Evolutionary conservation across 2,797 vertebrate genomes (phyloP).

Genomic region (Lagodon rhomboides): DNA sequence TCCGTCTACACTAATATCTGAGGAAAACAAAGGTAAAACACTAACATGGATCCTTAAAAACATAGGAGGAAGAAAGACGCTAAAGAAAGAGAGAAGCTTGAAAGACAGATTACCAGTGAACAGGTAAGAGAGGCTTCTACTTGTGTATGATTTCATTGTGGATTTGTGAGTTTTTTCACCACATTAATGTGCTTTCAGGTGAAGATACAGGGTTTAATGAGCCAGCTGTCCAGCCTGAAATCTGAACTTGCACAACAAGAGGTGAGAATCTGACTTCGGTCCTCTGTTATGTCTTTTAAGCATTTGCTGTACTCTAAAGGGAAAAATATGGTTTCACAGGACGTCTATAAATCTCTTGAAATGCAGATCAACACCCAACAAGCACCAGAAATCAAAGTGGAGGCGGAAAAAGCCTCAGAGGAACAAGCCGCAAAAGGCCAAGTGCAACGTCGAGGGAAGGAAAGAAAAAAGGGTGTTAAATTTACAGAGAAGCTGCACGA

Average conservation of each 20-base stretch:
- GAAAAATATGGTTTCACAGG: conserved; percentile 36
- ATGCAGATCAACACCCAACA: conserved; percentile 6
- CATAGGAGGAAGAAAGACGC: conserved; percentile 53
- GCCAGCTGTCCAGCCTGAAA: conserved; percentile 58
- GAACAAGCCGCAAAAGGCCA: background rate
- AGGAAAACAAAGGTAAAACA: background rate
- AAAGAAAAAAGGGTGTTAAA: background rate
- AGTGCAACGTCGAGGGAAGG: background rate
- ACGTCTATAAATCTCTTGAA: conserved; percentile 11
- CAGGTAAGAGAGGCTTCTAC: conserved; percentile 60
- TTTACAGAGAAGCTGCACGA: background rate
- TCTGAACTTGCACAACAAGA: conserved; percentile 44
- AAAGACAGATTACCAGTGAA: conserved; percentile 31
- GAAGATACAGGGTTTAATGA: conserved; percentile 63
- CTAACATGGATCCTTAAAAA: background rate
- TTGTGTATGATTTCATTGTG: fast-evolving
- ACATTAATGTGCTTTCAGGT: conserved; percentile 44
- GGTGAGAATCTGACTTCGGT: conserved; percentile 44
- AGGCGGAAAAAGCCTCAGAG: background rate
- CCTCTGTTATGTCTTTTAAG: no score
- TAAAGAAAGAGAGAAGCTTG: conserved; percentile 33
- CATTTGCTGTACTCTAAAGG: conserved; percentile 1
- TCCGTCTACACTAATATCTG: background rate
- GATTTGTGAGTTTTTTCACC: background rate
- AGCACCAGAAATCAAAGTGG: background rate